Base-by-base conservation (phyloP, 1,140 invertebrate species). In the Dreissena rostriformis region DNA sequence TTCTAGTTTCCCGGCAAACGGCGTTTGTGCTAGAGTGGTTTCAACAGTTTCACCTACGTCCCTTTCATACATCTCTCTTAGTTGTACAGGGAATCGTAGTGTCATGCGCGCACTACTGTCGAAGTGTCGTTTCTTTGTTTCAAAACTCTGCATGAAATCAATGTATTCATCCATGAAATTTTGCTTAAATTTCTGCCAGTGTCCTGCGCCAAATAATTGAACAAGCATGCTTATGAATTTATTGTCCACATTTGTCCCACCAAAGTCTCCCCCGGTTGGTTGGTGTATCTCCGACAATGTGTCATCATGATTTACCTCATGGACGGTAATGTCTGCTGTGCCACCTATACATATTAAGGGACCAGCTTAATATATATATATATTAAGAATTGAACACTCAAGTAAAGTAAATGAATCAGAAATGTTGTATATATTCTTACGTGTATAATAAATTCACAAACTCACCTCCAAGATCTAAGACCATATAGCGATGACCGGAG, bases 271-370 rank as follows among this genome's bases (percentile, higher is more conserved):
- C 15, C 87, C 87, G 68, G 67, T 78, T 5, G 87, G 79, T 26
- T 77, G 70, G 29, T 80, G 71, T 6, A 88, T 49, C 71, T 88
- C 87, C 63, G 61, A 83, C 0, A 88, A 68, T 11, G 53, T 57
- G 7, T 61, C 80, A 57, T 81, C 67, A 12, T 65, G n/a, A 8
- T 63, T 39, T 17, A 86, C 84, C 61, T 88, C 76, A 57, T 88
- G 86, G n/a, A 72, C 82, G 22, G 87, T 85, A 1, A 88, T 86
- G 61, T 88, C 87, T 22, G 68, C 86, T 14, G 87, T 88, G 7
- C 87, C 87, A 10, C 87, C 87, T 87, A 28, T 66, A 61, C 29
- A 71, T 22, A 74, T 67, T 12, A 72, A 61, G 57, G 39, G 8
- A 39, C 39, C 19, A 63, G n/a, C 12, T 12, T 57, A 12, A 57